Conservation (phyloP, 2,797 vertebrate genomes). For the Melanotaenia boesemani region DNA sequence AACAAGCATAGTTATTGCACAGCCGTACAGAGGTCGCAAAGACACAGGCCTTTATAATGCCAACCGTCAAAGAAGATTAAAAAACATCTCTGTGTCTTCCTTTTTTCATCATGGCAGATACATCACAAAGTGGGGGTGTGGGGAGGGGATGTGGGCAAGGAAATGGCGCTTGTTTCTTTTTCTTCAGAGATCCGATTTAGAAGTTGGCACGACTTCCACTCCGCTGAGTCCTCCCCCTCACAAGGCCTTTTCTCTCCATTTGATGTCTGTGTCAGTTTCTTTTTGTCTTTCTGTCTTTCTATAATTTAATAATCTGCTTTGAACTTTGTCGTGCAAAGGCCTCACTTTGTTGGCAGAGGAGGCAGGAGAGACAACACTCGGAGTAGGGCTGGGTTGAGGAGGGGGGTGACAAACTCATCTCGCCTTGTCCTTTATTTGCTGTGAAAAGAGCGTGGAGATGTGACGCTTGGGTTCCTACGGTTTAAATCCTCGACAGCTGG, state of each 20-base stretch:
- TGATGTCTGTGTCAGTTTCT: constrained; percentile 81
- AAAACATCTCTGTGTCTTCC: constrained; percentile 60
- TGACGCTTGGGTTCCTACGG: constrained; percentile 14
- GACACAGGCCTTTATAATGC: constrained; percentile 61
- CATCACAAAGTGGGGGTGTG: constrained; percentile 69
- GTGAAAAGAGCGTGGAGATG: constrained; percentile 20
- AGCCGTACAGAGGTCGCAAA: constrained; percentile 50
- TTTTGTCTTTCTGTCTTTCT: constrained; percentile 76
- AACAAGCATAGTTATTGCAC: constrained; percentile 63
- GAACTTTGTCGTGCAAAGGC: constrained; percentile 74
- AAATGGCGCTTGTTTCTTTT: constrained; percentile 60
- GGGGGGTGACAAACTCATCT: constrained; percentile 27
- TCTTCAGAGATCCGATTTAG: constrained; percentile 71
- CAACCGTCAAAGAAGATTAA: constrained; percentile 77
- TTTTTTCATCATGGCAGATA: constrained; percentile 70
- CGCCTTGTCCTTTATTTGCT: constrained; percentile 42
- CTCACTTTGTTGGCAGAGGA: constrained; percentile 67
- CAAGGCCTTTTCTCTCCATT: constrained; percentile 67
- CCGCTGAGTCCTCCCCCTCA: constrained; percentile 68
- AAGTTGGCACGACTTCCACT: constrained; percentile 75
- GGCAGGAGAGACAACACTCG: constrained; percentile 49
- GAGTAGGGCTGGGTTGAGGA: neutral
- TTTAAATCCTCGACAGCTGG: constrained; percentile 30
- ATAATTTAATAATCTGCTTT: constrained; percentile 84
- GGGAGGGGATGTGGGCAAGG: constrained; percentile 28